Conservation (phyloP, 1,140 invertebrate species). For the Drosophila cardini region DNA sequence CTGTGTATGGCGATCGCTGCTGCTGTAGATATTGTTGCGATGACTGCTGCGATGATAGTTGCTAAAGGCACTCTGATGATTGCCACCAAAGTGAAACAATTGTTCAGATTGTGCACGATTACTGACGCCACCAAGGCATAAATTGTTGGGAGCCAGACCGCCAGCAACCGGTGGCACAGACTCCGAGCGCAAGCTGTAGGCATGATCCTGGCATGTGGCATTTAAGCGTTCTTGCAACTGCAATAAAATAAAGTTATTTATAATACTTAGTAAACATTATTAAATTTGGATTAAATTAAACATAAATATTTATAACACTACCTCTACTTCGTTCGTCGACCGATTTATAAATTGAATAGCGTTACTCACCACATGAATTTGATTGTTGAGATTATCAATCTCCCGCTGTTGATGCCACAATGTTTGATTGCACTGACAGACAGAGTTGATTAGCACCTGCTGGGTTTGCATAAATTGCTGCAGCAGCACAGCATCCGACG, state of each 20-base stretch:
- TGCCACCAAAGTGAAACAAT: conserved; percentile 51
- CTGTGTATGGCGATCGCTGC: conserved; percentile 52
- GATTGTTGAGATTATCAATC: conserved; percentile 84
- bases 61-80: conserved; percentile 68
- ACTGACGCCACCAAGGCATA: conserved; percentile 54
- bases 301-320: no score
- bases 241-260: not conserved
- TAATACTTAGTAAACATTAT: not conserved
- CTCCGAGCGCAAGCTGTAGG: conserved; percentile 69
- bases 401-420: conserved; percentile 88
- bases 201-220: conserved; percentile 55
- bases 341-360: not conserved
- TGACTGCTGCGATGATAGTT: conserved; percentile 76
- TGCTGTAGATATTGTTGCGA: conserved; percentile 57
- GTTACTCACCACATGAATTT: conserved; percentile 67
- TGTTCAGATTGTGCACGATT: conserved; percentile 82
- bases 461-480: conserved; percentile 87
- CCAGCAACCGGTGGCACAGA: conserved; percentile 70
- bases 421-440: conserved; percentile 88
- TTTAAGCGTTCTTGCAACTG: conserved; percentile 79
- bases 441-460: conserved; percentile 87
- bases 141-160: conserved; percentile 63
- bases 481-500: conserved; percentile 81
- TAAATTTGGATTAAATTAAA: not conserved
- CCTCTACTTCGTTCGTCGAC: not conserved